Conservation (phyloP, 2,888 invertebrate species). For the Microplitis manilae region DNA sequence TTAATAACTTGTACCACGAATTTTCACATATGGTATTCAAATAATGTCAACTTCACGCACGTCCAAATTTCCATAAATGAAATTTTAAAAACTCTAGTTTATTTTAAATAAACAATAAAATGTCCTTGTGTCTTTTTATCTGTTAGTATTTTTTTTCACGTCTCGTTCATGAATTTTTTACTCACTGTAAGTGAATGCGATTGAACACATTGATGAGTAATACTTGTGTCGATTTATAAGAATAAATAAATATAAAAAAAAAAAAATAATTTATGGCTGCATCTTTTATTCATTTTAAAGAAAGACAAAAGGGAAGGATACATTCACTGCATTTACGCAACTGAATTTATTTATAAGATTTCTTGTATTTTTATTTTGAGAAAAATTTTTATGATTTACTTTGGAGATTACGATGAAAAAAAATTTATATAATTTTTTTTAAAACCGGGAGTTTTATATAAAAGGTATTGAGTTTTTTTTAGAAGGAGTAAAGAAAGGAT, state of each 20-base stretch:
- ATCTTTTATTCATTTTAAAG: conserved; percentile 65
- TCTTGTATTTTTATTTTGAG: not conserved
- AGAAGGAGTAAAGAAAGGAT: not conserved
- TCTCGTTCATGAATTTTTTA: not conserved
- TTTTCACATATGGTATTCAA: not conserved
- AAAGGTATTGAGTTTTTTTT: not conserved
- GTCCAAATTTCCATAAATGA: not conserved
- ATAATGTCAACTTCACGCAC: not conserved
- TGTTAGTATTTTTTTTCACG: not conserved
- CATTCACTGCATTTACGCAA: conserved; percentile 55
- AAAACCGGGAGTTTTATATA: not conserved
- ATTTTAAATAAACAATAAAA: not conserved
- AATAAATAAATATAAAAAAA: not conserved
- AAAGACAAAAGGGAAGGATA: conserved; percentile 49
- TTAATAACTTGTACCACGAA: too few relatives aligned
- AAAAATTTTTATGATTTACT: not conserved
- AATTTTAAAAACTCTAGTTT: not conserved
- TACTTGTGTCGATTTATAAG: not conserved
- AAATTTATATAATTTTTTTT: not conserved
- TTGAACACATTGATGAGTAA: not conserved
- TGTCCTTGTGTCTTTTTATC: not conserved
- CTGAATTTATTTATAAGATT: conserved; percentile 1
- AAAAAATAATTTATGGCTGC: conserved; percentile 36
- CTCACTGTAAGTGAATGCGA: not conserved
- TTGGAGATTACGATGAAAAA: not conserved